Evolutionary conservation across 2,113 vertebrate species (phyloP).

Genomic region (Mungos mungo): DNA sequence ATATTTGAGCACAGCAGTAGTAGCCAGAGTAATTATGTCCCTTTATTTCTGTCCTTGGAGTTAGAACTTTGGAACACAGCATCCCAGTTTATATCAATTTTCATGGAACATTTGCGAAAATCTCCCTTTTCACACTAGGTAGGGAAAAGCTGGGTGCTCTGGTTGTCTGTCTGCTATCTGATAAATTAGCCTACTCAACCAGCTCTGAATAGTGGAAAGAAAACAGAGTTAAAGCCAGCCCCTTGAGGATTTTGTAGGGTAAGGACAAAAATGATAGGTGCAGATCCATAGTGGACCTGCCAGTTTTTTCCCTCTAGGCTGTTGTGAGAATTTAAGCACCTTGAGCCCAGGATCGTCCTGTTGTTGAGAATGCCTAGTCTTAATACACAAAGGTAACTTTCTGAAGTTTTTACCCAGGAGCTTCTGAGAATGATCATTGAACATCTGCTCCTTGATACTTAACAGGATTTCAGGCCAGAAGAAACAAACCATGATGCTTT

Average conservation of each 20-base stretch:
- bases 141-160: not conserved
- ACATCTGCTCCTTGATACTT: not conserved
- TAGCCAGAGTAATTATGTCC: not conserved
- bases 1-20: not conserved
- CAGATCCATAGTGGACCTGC: too few relatives aligned
- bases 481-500: not conserved
- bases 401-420: not conserved
- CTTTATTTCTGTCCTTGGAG: not conserved
- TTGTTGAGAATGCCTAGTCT: not conserved
- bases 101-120: not conserved
- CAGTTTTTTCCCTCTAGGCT: not conserved
- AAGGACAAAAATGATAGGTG: not conserved
- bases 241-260: not conserved
- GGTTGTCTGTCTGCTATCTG: not conserved
- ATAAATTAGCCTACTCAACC: not conserved
- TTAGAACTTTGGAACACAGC: not conserved
- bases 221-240: not conserved
- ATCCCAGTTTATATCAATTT: not conserved
- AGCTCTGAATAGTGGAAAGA: not conserved
- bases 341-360: not conserved
- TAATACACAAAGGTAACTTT: not conserved
- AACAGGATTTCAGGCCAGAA: not conserved
- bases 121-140: not conserved
- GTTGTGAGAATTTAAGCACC: not conserved
- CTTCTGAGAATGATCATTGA: not conserved